These are phyloP conservation scores for Rhinichthys klamathensis DNA, from an alignment of 2,113 vertebrate species.

Conservation along the genomic window DNA sequence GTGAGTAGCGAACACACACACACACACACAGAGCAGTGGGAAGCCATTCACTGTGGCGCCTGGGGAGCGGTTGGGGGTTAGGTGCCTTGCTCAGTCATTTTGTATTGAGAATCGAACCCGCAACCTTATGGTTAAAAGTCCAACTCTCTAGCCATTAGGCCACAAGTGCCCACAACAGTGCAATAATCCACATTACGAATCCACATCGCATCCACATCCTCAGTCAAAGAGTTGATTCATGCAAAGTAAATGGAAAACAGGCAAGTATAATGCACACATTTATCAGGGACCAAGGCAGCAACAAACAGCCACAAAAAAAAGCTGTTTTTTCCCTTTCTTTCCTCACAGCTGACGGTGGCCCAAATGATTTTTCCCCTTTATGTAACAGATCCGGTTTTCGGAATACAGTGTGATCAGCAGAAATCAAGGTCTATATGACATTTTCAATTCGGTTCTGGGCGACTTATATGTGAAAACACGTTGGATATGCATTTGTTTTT, in stretches of 20 bases:
- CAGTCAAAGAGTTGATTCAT: background rate
- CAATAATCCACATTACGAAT: no score
- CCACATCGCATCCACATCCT: background rate
- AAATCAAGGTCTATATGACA: background rate
- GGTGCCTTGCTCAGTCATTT: no score
- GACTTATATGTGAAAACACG: background rate
- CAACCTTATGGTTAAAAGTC: no score
- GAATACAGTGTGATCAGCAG: background rate
- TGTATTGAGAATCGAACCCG: no score
- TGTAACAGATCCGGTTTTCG: background rate
- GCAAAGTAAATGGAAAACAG: constrained; percentile 30
- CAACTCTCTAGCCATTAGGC: no score
- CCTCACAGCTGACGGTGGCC: background rate
- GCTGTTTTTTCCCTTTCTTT: background rate
- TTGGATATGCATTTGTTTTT: background rate
- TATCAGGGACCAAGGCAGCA: background rate
- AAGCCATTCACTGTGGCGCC: no score
- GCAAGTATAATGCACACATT: background rate
- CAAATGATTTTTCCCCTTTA: background rate
- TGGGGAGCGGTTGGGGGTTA: no score
- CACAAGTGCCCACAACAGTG: no score
- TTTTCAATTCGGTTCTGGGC: background rate
- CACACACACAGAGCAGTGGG: no score
- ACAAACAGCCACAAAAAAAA: background rate
- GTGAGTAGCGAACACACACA: no score